Percentiles rank a stretch among this genome's conserved stretches.
Evolutionary conservation across 2,797 vertebrate genomes (phyloP).

Genomic region (Sebastes aleutianus): DNA sequence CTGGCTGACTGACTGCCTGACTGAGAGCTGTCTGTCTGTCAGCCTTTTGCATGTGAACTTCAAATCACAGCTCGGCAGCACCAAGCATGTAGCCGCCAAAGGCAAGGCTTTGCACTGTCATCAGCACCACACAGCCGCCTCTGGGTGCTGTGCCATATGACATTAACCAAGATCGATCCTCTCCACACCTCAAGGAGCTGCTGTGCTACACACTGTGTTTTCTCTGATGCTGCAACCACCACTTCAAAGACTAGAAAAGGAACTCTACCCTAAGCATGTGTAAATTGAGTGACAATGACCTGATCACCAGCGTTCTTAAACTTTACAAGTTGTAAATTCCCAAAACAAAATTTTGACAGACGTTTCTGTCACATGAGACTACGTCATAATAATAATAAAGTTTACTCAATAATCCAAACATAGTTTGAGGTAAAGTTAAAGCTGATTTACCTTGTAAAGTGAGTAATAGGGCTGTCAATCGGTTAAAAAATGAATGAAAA

Average conservation of each 20-base stretch:
- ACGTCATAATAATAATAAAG: not conserved
- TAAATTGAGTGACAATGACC: conserved; percentile 62
- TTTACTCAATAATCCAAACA: not conserved
- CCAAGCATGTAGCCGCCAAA: conserved; percentile 80
- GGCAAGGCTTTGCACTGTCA: conserved; percentile 82
- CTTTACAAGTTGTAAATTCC: conserved; percentile 5
- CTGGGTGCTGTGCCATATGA: conserved; percentile 80
- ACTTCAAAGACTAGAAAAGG: conserved; percentile 62
- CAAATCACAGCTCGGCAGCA: conserved; percentile 76
- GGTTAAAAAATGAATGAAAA: no score
- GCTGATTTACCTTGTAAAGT: not conserved
- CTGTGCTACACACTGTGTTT: conserved; percentile 60
- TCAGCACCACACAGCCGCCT: conserved; percentile 77
- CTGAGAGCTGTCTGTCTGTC: conserved; percentile 81
- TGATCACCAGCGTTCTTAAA: conserved; percentile 32
- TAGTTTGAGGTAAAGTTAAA: not conserved
- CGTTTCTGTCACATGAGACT: not conserved
- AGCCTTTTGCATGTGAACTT: conserved; percentile 79
- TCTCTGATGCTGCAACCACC: conserved; percentile 61
- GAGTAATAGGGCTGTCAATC: accelerated
- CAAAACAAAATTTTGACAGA: not conserved
- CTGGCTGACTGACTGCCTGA: conserved; percentile 65
- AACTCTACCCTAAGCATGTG: conserved; percentile 49
- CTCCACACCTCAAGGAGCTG: conserved; percentile 75
- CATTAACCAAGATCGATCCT: conserved; percentile 79